Conservation (phyloP, 2,888 invertebrate genomes). For the Trissonchulus sp. region DNA sequence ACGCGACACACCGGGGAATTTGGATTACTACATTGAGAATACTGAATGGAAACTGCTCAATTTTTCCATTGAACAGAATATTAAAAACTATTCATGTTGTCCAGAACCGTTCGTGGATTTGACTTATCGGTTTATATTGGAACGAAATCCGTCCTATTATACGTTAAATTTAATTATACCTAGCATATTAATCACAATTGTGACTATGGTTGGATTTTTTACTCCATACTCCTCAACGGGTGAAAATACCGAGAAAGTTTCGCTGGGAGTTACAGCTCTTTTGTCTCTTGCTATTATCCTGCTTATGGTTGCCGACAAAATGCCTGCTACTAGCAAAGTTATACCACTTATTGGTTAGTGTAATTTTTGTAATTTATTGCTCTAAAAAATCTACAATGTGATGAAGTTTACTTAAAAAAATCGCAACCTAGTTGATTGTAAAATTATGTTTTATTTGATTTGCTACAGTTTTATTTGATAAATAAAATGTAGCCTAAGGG, state of each 20-base stretch:
- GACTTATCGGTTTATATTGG: constrained; percentile 45
- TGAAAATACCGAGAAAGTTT: constrained; percentile 47
- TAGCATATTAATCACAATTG: constrained; percentile 47
- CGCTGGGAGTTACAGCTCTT: constrained; percentile 47
- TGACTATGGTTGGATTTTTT: constrained; percentile 49
- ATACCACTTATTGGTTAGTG: constrained; percentile 44
- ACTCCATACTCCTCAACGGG: constrained; percentile 49
- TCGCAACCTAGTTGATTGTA: too few species aligned
- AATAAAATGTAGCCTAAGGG: too few species aligned
- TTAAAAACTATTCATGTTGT: constrained; percentile 44
- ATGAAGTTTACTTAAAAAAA: constrained; percentile 3
- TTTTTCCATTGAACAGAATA: constrained; percentile 35
- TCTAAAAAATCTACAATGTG: background rate
- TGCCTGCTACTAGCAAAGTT: constrained; percentile 47
- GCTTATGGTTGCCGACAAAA: constrained; percentile 42
- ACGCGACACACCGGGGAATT: constrained; percentile 36
- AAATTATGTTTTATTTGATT: too few species aligned
- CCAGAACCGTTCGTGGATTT: constrained; percentile 46
- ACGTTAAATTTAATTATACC: constrained; percentile 49
- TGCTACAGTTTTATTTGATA: too few species aligned
- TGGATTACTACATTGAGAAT: constrained; percentile 46
- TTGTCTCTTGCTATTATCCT: constrained; percentile 48
- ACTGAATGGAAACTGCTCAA: constrained; percentile 48
- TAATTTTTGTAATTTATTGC: background rate
- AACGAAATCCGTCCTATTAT: constrained; percentile 47